Evolutionary conservation across 2,888 invertebrate species (phyloP).

Genomic region (Drosophila fulvimacula): DNA sequence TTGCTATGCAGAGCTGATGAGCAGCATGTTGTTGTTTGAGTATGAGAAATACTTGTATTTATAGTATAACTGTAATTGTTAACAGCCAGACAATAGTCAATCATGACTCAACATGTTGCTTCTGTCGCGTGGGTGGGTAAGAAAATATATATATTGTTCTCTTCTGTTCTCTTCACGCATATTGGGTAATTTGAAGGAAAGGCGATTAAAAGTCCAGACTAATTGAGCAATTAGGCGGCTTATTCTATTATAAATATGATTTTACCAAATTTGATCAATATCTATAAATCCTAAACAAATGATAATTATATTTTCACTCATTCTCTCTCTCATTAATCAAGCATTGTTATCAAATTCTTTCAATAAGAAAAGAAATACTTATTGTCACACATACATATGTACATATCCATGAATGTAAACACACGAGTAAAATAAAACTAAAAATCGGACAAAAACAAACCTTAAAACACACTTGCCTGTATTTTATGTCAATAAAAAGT

Average conservation of each 20-base stretch:
- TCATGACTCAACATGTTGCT: conserved; percentile 26
- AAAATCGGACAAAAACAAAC: no score
- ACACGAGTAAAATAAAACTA: no score
- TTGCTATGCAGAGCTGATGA: conserved; percentile 4
- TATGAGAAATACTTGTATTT: neutral
- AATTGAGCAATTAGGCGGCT: conserved; percentile 27
- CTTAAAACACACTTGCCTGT: neutral
- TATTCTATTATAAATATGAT: conserved; percentile 1
- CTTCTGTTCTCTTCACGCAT: conserved; percentile 17
- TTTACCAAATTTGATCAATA: conserved; percentile 3
- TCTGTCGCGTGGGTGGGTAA: neutral
- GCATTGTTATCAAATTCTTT: neutral
- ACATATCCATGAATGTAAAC: no score
- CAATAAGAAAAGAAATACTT: no score
- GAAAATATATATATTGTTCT: conserved; percentile 8
- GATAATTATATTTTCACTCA: neutral
- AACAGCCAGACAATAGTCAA: conserved; percentile 4
- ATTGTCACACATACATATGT: no score
- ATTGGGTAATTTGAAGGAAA: conserved; percentile 12
- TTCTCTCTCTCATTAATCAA: neutral
- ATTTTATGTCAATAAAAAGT: neutral
- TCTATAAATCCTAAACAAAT: conserved; percentile 6
- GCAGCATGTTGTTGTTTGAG: neutral
- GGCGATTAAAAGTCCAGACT: conserved; percentile 16
- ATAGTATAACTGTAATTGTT: neutral